Evolutionary conservation across 2,797 vertebrate species (phyloP).

Genomic region (Trichosurus vulpecula): DNA sequence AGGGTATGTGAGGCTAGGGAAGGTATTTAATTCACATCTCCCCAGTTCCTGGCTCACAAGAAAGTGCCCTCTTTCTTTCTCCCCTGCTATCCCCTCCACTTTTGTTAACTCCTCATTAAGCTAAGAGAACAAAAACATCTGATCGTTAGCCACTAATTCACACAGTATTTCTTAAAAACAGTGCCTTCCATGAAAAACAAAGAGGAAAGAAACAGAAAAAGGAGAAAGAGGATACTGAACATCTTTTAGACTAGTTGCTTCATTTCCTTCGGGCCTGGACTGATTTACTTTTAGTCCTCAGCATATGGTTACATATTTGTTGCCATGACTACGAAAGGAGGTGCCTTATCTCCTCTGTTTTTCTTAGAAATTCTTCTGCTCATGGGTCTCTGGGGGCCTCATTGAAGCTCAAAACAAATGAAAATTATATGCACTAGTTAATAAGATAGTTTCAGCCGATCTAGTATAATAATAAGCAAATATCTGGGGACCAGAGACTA

Average conservation of each 20-base stretch:
- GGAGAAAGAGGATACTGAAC: background rate
- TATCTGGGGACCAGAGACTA: background rate
- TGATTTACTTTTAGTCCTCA: background rate
- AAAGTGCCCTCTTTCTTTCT: background rate
- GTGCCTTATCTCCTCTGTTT: background rate
- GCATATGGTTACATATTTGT: background rate
- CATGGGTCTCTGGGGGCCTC: background rate
- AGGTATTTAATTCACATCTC: background rate
- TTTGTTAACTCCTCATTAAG: background rate
- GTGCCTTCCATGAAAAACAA: background rate
- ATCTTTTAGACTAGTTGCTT: background rate
- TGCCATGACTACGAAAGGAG: background rate
- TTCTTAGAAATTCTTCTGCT: background rate
- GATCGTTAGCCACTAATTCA: background rate
- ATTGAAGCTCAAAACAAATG: background rate
- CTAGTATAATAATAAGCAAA: background rate
- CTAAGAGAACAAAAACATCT: background rate
- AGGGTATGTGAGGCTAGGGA: background rate
- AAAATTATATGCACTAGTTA: background rate
- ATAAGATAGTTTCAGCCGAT: background rate
- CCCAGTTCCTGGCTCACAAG: background rate
- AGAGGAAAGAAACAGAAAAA: background rate
- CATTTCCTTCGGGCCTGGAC: background rate
- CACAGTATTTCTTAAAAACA: background rate
- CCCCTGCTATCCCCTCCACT: background rate